Conservation (phyloP, 2,888 invertebrate genomes). For the Coremacera marginata region DNA sequence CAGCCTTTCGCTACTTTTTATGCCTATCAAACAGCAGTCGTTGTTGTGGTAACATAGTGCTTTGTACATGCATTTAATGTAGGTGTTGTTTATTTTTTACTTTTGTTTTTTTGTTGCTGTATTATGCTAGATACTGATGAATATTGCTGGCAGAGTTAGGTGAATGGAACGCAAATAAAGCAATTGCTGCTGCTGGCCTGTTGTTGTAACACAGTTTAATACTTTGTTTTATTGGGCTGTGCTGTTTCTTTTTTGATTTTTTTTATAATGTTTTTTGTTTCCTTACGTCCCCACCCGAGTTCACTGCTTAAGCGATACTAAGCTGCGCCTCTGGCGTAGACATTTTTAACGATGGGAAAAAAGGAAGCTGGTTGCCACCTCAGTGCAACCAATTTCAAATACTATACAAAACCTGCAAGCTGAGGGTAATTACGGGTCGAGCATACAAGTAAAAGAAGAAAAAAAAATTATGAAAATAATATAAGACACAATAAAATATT, state of each 20-base stretch:
- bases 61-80: conserved; percentile 38
- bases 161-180: conserved; percentile 25
- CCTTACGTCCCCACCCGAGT: background rate
- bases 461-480: background rate
- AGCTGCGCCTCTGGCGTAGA: conserved; percentile 59
- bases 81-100: conserved; percentile 51
- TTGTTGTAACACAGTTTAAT: background rate
- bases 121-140: conserved; percentile 45
- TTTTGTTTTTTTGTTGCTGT: conserved; percentile 48
- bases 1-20: background rate
- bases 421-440: conserved; percentile 26
- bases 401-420: conserved; percentile 31
- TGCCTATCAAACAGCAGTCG: background rate
- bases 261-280: conserved; percentile 23
- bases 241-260: background rate
- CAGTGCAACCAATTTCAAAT: conserved; percentile 38
- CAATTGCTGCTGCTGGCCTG: conserved; percentile 1
- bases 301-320: conserved; percentile 48
- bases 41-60: conserved; percentile 34
- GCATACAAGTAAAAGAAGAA: conserved; percentile 18
- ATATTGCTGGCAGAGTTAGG: conserved; percentile 33
- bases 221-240: background rate
- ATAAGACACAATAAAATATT: no score
- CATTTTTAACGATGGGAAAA: conserved; percentile 58
- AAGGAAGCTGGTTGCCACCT: conserved; percentile 38